These are phyloP conservation scores for Pyxicephalus adspersus DNA, from an alignment of 2,113 vertebrate genomes.

Conservation along the genomic window DNA sequence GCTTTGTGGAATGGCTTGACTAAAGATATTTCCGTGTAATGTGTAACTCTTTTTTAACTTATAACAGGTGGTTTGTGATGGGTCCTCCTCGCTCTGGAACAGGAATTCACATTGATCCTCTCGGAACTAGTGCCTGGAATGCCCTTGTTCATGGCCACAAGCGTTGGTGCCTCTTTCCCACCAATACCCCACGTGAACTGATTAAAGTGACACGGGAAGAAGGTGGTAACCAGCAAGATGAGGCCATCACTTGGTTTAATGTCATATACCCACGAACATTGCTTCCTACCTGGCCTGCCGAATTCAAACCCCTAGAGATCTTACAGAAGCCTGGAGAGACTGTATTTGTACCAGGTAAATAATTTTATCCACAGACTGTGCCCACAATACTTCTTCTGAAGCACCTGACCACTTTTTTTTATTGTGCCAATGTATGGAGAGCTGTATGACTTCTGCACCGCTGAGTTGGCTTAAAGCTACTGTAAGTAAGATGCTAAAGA, in stretches of 20 bases:
- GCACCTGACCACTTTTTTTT: too few relatives aligned
- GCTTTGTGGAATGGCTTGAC: neutral
- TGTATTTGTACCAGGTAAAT: slow-evolving; percentile 92
- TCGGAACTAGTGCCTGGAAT: slow-evolving; percentile 98
- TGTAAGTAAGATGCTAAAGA: too few relatives aligned
- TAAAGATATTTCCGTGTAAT: neutral
- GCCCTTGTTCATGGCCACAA: slow-evolving; percentile 96
- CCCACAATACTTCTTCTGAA: too few relatives aligned
- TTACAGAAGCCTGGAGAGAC: slow-evolving; percentile 94
- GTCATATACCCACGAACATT: slow-evolving; percentile 91
- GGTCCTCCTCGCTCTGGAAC: slow-evolving; percentile 94
- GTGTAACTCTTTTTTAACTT: neutral
- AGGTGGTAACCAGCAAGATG: slow-evolving; percentile 97
- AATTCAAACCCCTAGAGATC: slow-evolving; percentile 93
- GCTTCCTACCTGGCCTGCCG: slow-evolving; percentile 87
- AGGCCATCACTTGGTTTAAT: slow-evolving; percentile 97
- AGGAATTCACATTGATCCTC: slow-evolving; percentile 96
- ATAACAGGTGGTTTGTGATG: slow-evolving; percentile 95
- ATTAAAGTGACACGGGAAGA: slow-evolving; percentile 96
- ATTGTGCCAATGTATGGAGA: too few relatives aligned
- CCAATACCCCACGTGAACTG: slow-evolving; percentile 92
- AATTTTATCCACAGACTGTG: too few relatives aligned
- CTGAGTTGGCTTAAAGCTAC: too few relatives aligned
- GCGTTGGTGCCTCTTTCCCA: slow-evolving; percentile 97
- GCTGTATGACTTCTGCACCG: too few relatives aligned